Conservation (phyloP, 2,888 invertebrate genomes). For the Andrena bicolor region DNA sequence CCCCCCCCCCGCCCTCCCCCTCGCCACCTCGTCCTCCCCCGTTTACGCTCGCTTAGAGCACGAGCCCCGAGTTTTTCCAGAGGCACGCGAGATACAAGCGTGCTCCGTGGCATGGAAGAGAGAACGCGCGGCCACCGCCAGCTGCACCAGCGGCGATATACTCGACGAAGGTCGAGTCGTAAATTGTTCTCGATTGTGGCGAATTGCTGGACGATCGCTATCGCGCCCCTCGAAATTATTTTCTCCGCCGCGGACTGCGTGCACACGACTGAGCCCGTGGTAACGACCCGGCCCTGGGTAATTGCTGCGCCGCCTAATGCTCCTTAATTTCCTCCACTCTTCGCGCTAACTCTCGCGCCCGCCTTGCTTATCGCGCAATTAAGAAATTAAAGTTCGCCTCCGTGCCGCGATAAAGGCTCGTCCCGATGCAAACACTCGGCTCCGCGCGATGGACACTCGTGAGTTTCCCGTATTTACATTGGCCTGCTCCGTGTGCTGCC, state of each 20-base stretch:
- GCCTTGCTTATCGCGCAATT: conserved; percentile 24
- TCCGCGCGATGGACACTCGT: background rate
- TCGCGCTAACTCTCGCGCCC: conserved; percentile 11
- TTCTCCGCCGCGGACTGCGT: conserved; percentile 26
- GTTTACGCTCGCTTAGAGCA: conserved; percentile 18
- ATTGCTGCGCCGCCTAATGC: conserved; percentile 27
- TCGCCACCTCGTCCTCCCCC: background rate
- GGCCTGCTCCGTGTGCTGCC: background rate
- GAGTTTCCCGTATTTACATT: background rate
- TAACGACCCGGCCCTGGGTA: conserved; percentile 24
- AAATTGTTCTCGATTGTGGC: conserved; percentile 71
- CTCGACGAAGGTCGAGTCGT: conserved; percentile 53
- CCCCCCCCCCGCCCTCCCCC: background rate
- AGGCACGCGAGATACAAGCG: conserved; percentile 33
- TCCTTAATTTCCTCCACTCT: conserved; percentile 2
- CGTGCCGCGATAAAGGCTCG: conserved; percentile 15
- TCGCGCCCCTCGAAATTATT: conserved; percentile 63
- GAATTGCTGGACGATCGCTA: conserved; percentile 68
- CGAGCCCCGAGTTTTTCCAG: conserved; percentile 60
- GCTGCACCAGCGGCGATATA: conserved; percentile 36
- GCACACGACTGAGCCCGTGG: conserved; percentile 10
- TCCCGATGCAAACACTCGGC: background rate
- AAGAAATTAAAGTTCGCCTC: conserved; percentile 39
- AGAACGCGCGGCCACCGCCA: background rate
- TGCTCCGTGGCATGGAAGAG: conserved; percentile 47